phyloP scores from a whole-genome alignment of 2,113 vertebrate genomes.

The Nycticorax nycticorax region DNA sequence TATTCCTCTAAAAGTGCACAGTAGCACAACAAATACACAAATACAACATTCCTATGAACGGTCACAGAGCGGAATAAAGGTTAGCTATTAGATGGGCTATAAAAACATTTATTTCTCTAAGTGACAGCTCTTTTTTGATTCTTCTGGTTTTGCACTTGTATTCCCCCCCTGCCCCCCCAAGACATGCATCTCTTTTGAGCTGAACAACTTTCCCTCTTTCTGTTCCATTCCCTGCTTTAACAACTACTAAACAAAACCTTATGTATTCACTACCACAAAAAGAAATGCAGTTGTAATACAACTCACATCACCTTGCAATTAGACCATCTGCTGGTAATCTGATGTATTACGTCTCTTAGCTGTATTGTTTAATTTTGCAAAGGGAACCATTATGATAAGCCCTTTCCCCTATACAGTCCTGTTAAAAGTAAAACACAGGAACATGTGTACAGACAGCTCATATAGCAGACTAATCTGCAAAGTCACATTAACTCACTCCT shows the following conservation, averaged over 20 bases:
- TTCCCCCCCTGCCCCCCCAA: background rate
- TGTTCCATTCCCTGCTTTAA: background rate
- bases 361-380: background rate
- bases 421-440: background rate
- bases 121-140: background rate
- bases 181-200: background rate
- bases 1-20: background rate
- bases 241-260: background rate
- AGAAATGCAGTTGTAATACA: background rate
- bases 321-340: conserved; percentile 35
- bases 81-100: background rate
- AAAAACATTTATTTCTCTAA: background rate
- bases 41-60: fast-evolving
- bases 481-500: background rate
- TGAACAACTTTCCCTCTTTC: background rate
- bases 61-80: background rate
- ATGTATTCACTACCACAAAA: background rate
- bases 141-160: background rate
- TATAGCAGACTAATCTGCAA: background rate
- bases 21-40: background rate
- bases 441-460: background rate
- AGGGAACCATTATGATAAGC: background rate
- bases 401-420: background rate
- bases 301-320: background rate
- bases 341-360: background rate